These are phyloP conservation scores for Meloidogyne floridensis DNA, from an alignment of 1,140 invertebrate genomes.

Conservation along the genomic window DNA sequence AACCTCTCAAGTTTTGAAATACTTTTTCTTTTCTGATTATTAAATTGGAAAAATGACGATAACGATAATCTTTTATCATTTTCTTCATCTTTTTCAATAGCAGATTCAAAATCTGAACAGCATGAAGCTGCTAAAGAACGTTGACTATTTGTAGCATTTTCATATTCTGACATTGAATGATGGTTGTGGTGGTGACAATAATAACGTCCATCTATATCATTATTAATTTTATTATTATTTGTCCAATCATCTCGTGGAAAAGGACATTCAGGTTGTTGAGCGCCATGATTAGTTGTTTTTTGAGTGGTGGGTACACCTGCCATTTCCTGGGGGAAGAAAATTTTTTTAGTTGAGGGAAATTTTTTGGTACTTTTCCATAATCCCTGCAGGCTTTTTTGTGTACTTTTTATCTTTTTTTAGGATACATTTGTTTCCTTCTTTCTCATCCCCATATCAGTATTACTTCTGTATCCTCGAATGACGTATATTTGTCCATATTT, in stretches of 20 bases:
- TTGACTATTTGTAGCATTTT: slow-evolving; percentile 5
- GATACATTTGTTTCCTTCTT: no score
- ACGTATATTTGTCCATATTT: no score
- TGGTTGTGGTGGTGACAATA: slow-evolving; percentile 29
- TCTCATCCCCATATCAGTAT: no score
- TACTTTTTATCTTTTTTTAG: no score
- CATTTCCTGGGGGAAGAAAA: no score
- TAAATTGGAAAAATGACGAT: slow-evolving; percentile 4
- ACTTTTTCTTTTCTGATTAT: background rate
- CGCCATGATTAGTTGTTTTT: background rate
- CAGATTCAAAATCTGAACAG: slow-evolving; percentile 7
- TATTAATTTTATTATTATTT: background rate
- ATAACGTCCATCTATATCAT: slow-evolving; percentile 27
- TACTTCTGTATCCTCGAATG: no score
- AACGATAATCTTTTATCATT: slow-evolving; percentile 15
- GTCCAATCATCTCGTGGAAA: background rate
- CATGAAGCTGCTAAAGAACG: background rate
- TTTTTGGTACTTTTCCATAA: no score
- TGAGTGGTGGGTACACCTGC: background rate
- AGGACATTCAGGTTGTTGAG: background rate
- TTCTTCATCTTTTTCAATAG: background rate
- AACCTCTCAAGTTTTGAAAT: background rate
- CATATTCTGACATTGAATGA: slow-evolving; percentile 31
- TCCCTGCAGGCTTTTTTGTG: no score
- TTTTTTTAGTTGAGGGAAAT: no score